phyloP scores from a whole-genome alignment of 92 coral and sea anemone species.

The Paramuricea clavata region DNA sequence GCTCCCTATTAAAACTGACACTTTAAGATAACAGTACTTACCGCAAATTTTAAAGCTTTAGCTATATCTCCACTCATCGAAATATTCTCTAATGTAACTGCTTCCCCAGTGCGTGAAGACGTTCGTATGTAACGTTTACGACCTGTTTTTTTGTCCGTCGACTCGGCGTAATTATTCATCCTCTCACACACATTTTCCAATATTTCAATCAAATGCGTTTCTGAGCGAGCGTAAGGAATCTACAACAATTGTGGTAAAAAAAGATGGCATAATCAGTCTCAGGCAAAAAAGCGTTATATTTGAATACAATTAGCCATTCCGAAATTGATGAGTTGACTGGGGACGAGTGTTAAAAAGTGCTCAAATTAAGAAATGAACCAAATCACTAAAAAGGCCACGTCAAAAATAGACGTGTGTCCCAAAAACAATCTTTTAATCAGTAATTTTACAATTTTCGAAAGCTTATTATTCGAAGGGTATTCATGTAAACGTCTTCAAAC shows the following conservation, averaged over 20 bases:
- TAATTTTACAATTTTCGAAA: too few species aligned
- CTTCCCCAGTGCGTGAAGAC: slow-evolving; percentile 88
- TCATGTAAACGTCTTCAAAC: too few species aligned
- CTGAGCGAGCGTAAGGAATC: slow-evolving; percentile 83
- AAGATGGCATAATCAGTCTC: neutral
- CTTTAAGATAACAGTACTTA: slow-evolving; percentile 40
- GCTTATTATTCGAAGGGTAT: too few species aligned
- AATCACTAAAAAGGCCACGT: too few species aligned
- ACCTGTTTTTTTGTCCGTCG: slow-evolving; percentile 86
- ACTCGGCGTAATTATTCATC: slow-evolving; percentile 93
- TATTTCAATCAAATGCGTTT: slow-evolving; percentile 91
- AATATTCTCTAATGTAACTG: slow-evolving; percentile 83
- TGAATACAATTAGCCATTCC: neutral
- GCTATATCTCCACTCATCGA: slow-evolving; percentile 96
- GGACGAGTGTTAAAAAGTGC: too few species aligned
- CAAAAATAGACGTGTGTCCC: too few species aligned
- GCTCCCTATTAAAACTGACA: too few species aligned
- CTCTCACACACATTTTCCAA: slow-evolving; percentile 88
- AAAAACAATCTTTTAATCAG: too few species aligned
- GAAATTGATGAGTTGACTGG: too few species aligned
- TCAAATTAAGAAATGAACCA: too few species aligned
- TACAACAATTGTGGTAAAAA: too few species aligned
- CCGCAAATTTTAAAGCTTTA: slow-evolving; percentile 85
- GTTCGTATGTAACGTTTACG: slow-evolving; percentile 87
- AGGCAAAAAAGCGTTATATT: neutral